A percentile compares a stretch with the other conserved stretches of the same genome.
Evolutionary conservation across 2,797 vertebrate species (phyloP).

Genomic region (Melanotaenia maccullochi): DNA sequence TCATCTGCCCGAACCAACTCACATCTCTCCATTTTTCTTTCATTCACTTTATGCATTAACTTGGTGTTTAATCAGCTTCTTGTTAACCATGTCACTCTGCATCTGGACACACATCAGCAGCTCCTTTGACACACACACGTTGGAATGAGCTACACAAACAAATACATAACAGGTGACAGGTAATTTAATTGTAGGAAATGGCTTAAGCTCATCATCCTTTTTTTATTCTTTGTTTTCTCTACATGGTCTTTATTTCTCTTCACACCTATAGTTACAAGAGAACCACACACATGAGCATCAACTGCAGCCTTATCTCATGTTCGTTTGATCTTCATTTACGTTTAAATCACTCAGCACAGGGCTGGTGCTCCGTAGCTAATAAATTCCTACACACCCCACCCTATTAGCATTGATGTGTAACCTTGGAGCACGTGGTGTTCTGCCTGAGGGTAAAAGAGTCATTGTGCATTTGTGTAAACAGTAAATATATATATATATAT

Average conservation of each 20-base stretch:
- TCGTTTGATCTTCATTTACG: conserved; percentile 49
- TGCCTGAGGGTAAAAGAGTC: conserved; percentile 66
- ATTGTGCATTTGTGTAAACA: conserved; percentile 33
- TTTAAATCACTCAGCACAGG: conserved; percentile 49
- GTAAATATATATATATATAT: background rate
- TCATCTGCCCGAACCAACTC: conserved; percentile 30
- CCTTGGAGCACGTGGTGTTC: conserved; percentile 80
- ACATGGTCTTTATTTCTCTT: conserved; percentile 12
- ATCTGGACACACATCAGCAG: conserved; percentile 64
- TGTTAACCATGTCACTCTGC: conserved; percentile 70
- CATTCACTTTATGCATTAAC: conserved; percentile 46
- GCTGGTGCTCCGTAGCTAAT: conserved; percentile 60
- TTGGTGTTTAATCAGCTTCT: conserved; percentile 69
- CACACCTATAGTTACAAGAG: conserved; percentile 1
- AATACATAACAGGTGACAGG: conserved; percentile 1
- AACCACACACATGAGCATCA: background rate
- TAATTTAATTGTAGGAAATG: background rate
- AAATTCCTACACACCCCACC: conserved; percentile 72
- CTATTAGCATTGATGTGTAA: conserved; percentile 84
- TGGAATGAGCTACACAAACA: conserved; percentile 19
- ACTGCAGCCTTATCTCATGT: conserved; percentile 10
- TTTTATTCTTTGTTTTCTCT: conserved; percentile 3
- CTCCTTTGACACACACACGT: conserved; percentile 20
- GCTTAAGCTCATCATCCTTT: background rate
- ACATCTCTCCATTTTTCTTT: conserved; percentile 27